These are phyloP conservation scores for Columba guinea DNA, from an alignment of 2,797 vertebrate species.

Conservation along the genomic window DNA sequence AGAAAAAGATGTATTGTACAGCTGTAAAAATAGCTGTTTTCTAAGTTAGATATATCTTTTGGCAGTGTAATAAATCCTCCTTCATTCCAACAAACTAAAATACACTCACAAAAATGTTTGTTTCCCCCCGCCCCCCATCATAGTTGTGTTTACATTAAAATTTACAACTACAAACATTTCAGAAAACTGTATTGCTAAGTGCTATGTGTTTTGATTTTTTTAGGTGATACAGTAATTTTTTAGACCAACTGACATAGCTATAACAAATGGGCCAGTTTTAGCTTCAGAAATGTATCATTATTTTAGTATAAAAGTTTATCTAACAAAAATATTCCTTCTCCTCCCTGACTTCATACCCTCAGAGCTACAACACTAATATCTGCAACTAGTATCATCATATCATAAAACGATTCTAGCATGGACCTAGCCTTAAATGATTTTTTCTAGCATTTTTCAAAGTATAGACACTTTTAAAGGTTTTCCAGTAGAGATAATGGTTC, in stretches of 20 bases:
- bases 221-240: background rate
- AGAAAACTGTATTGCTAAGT: background rate
- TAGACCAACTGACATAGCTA: background rate
- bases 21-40: background rate
- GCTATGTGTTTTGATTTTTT: background rate
- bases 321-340: background rate
- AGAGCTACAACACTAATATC: background rate
- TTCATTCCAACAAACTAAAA: background rate
- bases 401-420: background rate
- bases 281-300: background rate
- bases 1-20: background rate
- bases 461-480: background rate
- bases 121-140: rapidly evolving
- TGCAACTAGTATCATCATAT: background rate
- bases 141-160: background rate
- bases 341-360: background rate
- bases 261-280: background rate
- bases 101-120: background rate
- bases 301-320: background rate
- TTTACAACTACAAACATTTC: background rate
- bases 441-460: background rate
- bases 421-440: background rate
- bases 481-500: background rate
- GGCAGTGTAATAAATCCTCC: background rate
- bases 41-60: background rate